These are phyloP conservation scores for Diachasma alloeum DNA, from an alignment of 1,140 invertebrate species.

Conservation along the genomic window DNA sequence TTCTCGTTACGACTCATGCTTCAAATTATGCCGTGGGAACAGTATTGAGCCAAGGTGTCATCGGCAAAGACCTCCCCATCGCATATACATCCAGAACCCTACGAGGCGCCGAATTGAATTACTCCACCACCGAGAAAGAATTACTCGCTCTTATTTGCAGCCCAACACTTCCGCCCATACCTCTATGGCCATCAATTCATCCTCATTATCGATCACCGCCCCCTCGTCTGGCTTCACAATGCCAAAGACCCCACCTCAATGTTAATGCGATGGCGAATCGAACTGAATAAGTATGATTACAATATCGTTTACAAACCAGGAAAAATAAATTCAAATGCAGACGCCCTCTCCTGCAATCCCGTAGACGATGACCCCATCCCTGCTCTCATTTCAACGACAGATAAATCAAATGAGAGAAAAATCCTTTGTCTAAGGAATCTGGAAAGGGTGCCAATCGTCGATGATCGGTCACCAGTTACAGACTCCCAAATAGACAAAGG, in stretches of 20 bases:
- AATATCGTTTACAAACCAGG: no score
- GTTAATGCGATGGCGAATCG: not conserved
- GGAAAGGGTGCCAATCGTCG: not conserved
- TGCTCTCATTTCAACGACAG: not conserved
- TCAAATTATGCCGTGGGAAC: no score
- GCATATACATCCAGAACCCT: no score
- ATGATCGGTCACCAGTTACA: not conserved
- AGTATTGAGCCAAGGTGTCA: no score
- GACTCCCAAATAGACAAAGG: no score
- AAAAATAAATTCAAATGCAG: not conserved
- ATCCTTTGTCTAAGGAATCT: not conserved
- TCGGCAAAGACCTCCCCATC: no score
- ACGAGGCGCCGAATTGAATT: no score
- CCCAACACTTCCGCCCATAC: not conserved
- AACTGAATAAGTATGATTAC: slow-evolving; percentile 4
- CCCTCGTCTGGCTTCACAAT: not conserved
- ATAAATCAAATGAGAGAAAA: not conserved
- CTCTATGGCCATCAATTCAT: slow-evolving; percentile 9
- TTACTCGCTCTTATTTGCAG: not conserved
- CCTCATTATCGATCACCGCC: not conserved
- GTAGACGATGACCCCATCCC: not conserved
- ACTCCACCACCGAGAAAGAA: no score
- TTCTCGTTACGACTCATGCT: no score
- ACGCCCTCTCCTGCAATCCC: not conserved
- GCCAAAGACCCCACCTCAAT: no score